Conservation (phyloP, 2,797 vertebrate species). For the Chelon auratus region DNA sequence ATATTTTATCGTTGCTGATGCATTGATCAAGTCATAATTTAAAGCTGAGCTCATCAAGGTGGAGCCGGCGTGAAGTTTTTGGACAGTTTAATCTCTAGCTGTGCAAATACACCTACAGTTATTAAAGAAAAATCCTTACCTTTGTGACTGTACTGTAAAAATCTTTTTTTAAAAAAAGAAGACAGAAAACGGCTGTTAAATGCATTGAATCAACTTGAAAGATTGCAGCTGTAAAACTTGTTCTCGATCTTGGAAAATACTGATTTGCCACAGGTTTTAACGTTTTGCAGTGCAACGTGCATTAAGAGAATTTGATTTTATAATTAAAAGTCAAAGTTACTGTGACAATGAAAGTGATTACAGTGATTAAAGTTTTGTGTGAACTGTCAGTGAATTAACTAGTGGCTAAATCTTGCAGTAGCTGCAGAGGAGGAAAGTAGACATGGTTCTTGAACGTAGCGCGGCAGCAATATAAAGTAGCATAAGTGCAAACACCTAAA, state of each 20-base stretch:
- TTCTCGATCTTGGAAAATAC: not conserved
- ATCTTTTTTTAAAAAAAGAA: too few relatives aligned
- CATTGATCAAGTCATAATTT: not conserved
- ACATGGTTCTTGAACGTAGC: too few relatives aligned
- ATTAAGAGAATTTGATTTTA: too few relatives aligned
- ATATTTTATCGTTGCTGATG: not conserved
- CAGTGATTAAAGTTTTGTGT: constrained; percentile 3
- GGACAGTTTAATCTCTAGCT: not conserved
- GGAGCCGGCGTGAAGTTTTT: not conserved
- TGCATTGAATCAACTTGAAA: not conserved
- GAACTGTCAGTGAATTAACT: not conserved
- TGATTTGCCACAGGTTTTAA: not conserved
- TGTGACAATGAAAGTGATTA: too few relatives aligned
- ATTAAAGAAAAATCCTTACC: too few relatives aligned
- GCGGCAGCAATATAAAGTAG: too few relatives aligned
- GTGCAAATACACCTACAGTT: not conserved
- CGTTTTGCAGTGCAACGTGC: too few relatives aligned
- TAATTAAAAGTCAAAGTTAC: too few relatives aligned
- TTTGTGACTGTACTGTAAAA: too few relatives aligned
- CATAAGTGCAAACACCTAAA: too few relatives aligned
- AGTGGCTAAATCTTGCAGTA: not conserved
- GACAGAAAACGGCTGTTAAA: too few relatives aligned
- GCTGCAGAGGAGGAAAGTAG: not conserved
- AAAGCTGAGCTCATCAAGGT: not conserved
- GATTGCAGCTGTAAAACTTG: not conserved